Conservation (phyloP, 2,113 vertebrate genomes). For the Gymnobelideus leadbeateri region DNA sequence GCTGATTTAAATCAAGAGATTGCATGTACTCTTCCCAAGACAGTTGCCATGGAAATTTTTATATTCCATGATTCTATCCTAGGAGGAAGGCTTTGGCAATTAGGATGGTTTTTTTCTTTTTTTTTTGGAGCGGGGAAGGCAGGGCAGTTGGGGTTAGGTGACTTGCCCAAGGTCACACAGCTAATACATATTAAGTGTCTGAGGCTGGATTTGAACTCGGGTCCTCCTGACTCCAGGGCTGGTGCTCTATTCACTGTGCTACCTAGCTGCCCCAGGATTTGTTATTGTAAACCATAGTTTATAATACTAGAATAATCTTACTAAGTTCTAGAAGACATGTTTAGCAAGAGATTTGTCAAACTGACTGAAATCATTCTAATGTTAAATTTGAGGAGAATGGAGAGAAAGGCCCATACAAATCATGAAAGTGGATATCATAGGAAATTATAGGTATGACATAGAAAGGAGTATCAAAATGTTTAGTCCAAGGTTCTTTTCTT, state of each 20-base stretch:
- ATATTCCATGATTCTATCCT: slow-evolving; percentile 23
- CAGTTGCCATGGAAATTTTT: slow-evolving; percentile 13
- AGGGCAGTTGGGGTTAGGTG: no score
- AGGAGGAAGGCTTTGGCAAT: neutral
- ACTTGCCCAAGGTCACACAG: no score
- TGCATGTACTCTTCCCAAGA: neutral
- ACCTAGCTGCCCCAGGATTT: neutral
- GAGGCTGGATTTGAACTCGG: no score
- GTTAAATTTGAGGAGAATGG: neutral
- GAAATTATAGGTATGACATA: neutral
- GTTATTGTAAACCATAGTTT: neutral
- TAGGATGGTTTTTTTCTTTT: no score
- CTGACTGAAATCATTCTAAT: neutral
- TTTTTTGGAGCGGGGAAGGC: no score
- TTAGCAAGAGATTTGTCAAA: neutral
- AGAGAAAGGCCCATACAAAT: neutral
- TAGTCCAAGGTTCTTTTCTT: neutral
- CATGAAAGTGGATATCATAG: neutral
- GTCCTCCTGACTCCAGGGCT: no score
- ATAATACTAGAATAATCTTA: neutral
- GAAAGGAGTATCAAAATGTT: neutral
- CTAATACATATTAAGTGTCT: no score
- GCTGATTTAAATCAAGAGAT: neutral
- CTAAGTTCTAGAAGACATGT: neutral
- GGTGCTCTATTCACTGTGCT: no score